Base-by-base conservation (phyloP, 2,888 invertebrate genomes). In the Allygus modestus region DNA sequence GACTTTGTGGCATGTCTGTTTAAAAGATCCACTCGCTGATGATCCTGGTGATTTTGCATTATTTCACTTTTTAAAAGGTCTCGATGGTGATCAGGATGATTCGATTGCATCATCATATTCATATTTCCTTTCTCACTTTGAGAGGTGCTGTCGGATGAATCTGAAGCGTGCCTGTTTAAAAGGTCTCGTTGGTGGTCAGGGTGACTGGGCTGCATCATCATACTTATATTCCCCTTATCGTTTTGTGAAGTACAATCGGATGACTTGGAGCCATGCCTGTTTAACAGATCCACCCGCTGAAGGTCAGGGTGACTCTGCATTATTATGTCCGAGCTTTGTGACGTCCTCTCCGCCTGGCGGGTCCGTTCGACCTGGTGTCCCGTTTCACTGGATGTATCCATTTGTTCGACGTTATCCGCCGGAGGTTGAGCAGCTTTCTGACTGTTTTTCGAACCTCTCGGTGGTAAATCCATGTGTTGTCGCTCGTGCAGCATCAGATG, bases 401-500 rank as follows among this genome's bases (percentile, higher is more conserved):
- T 58, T 12, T 58, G 58, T 20, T 58, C 58, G 20, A 23, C 58
- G 0, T 12, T 20, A 20, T 58, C 23, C 2, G 23, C 2, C 4
- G 15, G 9, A 4, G 2, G 58, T 12, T 20, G 23, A 20, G 1
- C 2, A 4, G 9, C 23, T 58, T 58, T 20, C 12, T 58, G 20
- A 20, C 2, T 23, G 23, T 58, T 20, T 23, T 58, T 58, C 2
- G 58, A 2, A 23, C 58, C n/a, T 2, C 58, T 20, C n/a, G 58
- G 15, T 89, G 88, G 81, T 58, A 81, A 46, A 43, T 94, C 94
- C 94, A 94, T 94, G 90, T 96, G 96, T 88, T 96, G 96, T 84
- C 96, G 92, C 90, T 96, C 96, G 89, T 96, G 96, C 84, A 96
- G 91, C 91, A 96, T 93, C 85, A 96, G 91, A 89, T 96, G 96